These are phyloP conservation scores for Pedetes capensis DNA, from an alignment of 2,113 vertebrate genomes.

Conservation along the genomic window DNA sequence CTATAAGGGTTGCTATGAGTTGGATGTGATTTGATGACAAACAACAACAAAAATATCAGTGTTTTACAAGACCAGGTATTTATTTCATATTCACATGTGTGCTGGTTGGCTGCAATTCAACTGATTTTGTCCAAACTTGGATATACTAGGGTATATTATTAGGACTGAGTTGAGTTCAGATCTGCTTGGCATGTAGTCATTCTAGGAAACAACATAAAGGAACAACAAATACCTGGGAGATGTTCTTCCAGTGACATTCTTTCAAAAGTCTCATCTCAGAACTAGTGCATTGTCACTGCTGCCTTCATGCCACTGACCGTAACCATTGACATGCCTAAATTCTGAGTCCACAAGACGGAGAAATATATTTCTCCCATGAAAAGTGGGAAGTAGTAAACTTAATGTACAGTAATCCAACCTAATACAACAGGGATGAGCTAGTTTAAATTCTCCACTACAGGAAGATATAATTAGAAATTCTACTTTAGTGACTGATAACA, in stretches of 20 bases:
- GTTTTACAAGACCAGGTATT: not conserved
- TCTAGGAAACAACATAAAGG: not conserved
- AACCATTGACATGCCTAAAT: not conserved
- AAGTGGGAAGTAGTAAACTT: not conserved
- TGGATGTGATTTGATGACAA: too few species aligned
- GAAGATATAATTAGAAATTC: not conserved
- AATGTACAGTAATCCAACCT: not conserved
- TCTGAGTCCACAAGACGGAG: not conserved
- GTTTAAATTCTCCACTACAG: not conserved
- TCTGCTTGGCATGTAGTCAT: not conserved
- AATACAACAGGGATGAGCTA: not conserved
- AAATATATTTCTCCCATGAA: not conserved
- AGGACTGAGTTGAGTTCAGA: not conserved
- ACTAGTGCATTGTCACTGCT: not conserved
- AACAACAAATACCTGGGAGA: not conserved
- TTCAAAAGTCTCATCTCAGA: not conserved
- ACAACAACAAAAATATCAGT: too few species aligned
- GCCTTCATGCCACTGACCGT: not conserved
- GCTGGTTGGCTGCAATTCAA: not conserved
- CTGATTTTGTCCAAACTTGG: not conserved
- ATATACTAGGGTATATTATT: not conserved
- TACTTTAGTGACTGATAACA: not conserved
- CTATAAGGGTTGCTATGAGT: too few species aligned
- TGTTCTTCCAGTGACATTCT: not conserved
- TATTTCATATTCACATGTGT: not conserved